A percentile compares a stretch with the other conserved stretches of the same genome.
Conservation (phyloP, 2,888 invertebrate species). For the Acrocyrtus sp. region DNA sequence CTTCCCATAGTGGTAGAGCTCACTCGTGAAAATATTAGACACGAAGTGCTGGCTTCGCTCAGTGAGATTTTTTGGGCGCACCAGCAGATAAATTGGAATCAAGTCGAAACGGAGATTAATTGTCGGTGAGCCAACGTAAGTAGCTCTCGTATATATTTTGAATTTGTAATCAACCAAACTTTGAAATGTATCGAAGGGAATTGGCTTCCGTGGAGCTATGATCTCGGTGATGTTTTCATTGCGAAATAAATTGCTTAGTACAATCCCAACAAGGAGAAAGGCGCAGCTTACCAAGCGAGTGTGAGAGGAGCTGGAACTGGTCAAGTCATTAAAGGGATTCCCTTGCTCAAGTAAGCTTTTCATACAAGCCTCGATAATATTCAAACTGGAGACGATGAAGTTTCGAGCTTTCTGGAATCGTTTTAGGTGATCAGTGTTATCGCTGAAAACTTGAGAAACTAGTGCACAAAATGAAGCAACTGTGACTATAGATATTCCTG, state of each 20-base stretch:
- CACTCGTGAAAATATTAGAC: background rate
- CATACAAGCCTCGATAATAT: too few species aligned
- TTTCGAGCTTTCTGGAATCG: too few species aligned
- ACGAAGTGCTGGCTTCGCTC: background rate
- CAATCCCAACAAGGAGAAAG: background rate
- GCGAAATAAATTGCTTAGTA: background rate
- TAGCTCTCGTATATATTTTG: background rate
- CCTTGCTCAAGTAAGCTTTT: too few species aligned
- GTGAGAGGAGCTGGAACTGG: too few species aligned
- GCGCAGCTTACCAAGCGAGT: background rate
- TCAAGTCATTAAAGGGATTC: too few species aligned
- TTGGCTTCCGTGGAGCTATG: background rate
- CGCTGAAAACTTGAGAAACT: background rate
- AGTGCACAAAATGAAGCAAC: too few species aligned
- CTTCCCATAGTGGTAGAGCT: conserved; percentile 8
- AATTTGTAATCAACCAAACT: background rate
- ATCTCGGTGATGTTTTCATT: background rate
- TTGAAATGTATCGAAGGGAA: background rate
- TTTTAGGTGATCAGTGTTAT: background rate
- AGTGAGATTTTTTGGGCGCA: too few species aligned
- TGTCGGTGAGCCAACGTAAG: background rate
- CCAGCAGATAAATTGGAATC: background rate
- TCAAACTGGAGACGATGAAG: background rate
- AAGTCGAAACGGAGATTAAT: too few species aligned
- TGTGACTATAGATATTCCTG: background rate